Evolutionary conservation across 1,140 invertebrate genomes (phyloP), one percentile per base, ranked within the genome.

Genomic region (Protaetia brevitarsis): DNA sequence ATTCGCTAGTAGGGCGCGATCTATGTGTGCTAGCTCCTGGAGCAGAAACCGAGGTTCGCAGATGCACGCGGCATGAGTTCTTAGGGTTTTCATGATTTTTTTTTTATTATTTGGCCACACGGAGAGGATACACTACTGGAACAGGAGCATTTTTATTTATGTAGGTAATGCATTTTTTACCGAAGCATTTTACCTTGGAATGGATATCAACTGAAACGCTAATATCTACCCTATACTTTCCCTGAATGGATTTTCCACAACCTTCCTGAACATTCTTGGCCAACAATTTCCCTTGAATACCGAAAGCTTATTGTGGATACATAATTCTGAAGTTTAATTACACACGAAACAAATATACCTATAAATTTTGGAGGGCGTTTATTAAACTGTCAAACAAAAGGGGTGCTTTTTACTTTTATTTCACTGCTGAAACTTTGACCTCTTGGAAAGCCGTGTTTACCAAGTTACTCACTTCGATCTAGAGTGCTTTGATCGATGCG

Each of bases 301-400:
- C n/a, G 37, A 8, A 41, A n/a, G 41, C 41, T 51, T 51, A 19
- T 23, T 51, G 41, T 16, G 26, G 26, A 51, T 51, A 23, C 10
- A 51, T 51, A 51, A 51, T 2, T 51, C 41, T 51, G 26, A 51
- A 51, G 19, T 51, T 51, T 51, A 19, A 51, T 51, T 51, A 23
- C 21, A 23, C 19, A 23, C 41, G 41, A 26, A 51, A 51, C 26
- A 10, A 23, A 26, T 51, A 7, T 51, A 23, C n/a, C n/a, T n/a
- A n/a, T n/a, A 19, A 7, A 6, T 51, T 51, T 23, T 10, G 26
- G 26, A 19, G 41, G 41, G 19, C 26, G 26, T 51, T 51, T 51
- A 51, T 23, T 19, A 51, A 51, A 51, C 41, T 1, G 5, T 3
- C 19, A 16, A 51, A 51, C 8, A 51, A 51, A 23, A 7, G 19